Conservation (phyloP, 2,797 vertebrate species). For the Phoxinus dragarum region DNA sequence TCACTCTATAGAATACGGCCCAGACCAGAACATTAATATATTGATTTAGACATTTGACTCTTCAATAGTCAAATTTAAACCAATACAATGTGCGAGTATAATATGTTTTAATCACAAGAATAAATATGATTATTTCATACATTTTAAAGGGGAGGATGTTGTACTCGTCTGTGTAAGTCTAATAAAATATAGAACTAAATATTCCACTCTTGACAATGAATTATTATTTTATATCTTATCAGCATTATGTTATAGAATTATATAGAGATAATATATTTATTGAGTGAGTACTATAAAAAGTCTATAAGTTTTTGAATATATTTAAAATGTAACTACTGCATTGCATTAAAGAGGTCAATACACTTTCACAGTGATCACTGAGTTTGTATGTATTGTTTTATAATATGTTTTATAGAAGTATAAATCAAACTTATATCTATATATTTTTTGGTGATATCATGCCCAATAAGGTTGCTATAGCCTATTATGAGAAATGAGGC, state of each 20-base stretch:
- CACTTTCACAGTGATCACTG: not conserved
- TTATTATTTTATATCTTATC: not conserved
- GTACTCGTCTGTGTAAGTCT: not conserved
- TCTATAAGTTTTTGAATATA: not conserved
- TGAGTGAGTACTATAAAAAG: not conserved
- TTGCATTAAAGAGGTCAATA: not conserved
- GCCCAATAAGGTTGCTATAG: not conserved
- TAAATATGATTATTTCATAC: not conserved
- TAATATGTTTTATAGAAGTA: slow-evolving; percentile 4
- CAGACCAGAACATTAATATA: slow-evolving; percentile 68
- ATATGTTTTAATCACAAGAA: not conserved
- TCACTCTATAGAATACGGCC: slow-evolving; percentile 67
- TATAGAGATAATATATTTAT: slow-evolving; percentile 11
- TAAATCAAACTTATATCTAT: not conserved
- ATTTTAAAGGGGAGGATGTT: not conserved
- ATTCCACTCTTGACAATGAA: not conserved
- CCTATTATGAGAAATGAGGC: not conserved
- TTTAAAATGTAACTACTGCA: not conserved
- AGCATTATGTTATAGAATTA: not conserved
- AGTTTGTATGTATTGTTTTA: not conserved
- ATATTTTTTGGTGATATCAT: not conserved
- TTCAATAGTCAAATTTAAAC: slow-evolving; percentile 57
- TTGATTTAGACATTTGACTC: slow-evolving; percentile 62
- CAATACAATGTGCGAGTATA: not conserved
- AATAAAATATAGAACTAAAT: not conserved